phyloP scores from a whole-genome alignment of 2,113 vertebrate species.

The Halcyon senegalensis region DNA sequence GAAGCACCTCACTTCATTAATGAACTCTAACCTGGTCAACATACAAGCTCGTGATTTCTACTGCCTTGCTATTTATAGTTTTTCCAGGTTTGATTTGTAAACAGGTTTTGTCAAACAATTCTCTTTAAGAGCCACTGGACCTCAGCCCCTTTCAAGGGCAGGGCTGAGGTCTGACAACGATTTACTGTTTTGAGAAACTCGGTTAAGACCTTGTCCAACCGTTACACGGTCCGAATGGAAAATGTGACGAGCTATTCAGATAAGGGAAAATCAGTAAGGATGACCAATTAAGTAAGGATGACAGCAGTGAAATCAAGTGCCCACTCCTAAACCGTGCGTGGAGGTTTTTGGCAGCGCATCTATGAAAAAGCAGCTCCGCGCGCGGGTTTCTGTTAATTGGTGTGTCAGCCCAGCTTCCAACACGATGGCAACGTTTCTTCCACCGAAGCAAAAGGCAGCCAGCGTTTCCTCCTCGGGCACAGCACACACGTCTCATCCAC shows the following conservation, averaged over 20 bases:
- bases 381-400: neutral
- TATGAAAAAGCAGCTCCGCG: neutral
- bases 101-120: neutral
- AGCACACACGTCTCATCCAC: neutral
- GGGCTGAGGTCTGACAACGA: neutral
- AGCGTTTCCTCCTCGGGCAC: neutral
- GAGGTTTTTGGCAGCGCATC: neutral
- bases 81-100: neutral
- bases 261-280: neutral
- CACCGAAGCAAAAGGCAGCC: fast-evolving
- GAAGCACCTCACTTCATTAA: neutral
- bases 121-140: neutral
- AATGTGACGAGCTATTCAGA: fast-evolving
- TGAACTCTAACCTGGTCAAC: neutral
- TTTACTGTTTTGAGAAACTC: neutral
- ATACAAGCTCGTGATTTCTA: fast-evolving
- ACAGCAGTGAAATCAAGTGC: neutral
- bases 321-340: neutral
- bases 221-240: neutral
- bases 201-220: neutral
- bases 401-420: neutral
- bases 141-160: too few species aligned
- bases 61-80: neutral
- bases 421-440: neutral
- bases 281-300: neutral